Base-by-base conservation (phyloP, 1,140 invertebrate species). In the Mesaphorura yosii region DNA sequence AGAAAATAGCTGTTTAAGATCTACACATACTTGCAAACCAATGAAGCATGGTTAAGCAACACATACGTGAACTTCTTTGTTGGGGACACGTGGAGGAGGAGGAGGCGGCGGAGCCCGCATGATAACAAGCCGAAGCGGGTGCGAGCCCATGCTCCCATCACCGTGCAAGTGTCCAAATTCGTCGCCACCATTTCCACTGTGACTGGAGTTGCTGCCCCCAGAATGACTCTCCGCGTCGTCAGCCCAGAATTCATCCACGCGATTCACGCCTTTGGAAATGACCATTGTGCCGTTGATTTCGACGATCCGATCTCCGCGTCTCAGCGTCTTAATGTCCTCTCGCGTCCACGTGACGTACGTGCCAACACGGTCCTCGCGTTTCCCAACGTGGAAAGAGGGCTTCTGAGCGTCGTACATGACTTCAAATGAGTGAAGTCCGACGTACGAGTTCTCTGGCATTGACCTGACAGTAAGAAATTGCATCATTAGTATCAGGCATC, bases 201-300 rank as follows among this genome's bases (percentile, higher is more conserved):
- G 5, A 17, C 12, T 14, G 27, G 12, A 15, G 20, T 25, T 29
- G 19, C 22, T 39, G 10, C 45, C 34, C 25, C 27, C 48, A 15
- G 20, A 28, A 26, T 38, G 19, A 7, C 22, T 14, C 26, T 52
- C 48, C 2, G 55, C 60, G 0, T 63, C 57, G 12, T 63, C 60
- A 15, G 41, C 29, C 60, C 60, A 63, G 53, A 63, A 63, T 39
- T 63, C 60, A 37, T 63, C 60, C 4, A 67, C 59, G 17, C 57
- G 39, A 39, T 67, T 65, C 27, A 63, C 53, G 4, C 73, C 77
- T 57, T 78, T 80, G 42, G 76, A 76, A 3, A 86, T 69, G 3
- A 86, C 78, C 3, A 81, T 64, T 53, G 83, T 83, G 14, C 86
- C 86, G 65, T 90, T 89, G 37, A 88, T 81, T 69, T 90, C 87